Conservation (phyloP, 2,888 invertebrate genomes). For the Pandemis corylana region DNA sequence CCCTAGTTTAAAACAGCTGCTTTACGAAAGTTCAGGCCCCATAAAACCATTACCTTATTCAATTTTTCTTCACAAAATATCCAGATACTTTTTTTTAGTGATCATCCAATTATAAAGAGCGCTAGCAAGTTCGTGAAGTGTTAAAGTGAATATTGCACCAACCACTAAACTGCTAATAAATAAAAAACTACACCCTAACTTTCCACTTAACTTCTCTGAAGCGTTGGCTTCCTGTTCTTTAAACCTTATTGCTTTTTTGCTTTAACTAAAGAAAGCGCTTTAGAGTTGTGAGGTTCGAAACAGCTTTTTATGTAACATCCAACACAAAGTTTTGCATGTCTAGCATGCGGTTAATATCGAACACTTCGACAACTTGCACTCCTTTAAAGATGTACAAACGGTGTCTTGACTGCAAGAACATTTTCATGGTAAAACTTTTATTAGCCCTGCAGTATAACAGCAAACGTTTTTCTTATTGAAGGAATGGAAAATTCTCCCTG, state of each 20-base stretch:
- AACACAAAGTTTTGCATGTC: slow-evolving; percentile 56
- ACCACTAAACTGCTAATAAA: slow-evolving; percentile 68
- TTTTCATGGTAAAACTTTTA: background rate
- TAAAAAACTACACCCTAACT: slow-evolving; percentile 75
- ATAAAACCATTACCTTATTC: slow-evolving; percentile 71
- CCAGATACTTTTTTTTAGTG: slow-evolving; percentile 45
- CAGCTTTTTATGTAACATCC: slow-evolving; percentile 79
- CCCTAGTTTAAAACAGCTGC: slow-evolving; percentile 76
- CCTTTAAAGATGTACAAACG: background rate
- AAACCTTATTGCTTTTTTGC: slow-evolving; percentile 75
- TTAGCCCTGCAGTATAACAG: background rate
- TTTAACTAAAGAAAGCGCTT: slow-evolving; percentile 69
- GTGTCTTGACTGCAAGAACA: background rate
- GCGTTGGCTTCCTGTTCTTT: slow-evolving; percentile 82
- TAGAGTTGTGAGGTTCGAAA: slow-evolving; percentile 74
- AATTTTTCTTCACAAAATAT: slow-evolving; percentile 55
- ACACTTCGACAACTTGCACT: background rate
- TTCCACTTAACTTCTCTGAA: slow-evolving; percentile 80
- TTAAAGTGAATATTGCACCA: slow-evolving; percentile 59
- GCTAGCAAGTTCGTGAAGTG: slow-evolving; percentile 48
- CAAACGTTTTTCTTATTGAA: slow-evolving; percentile 3
- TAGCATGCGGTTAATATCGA: slow-evolving; percentile 25
- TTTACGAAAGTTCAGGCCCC: slow-evolving; percentile 70
- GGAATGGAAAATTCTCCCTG: slow-evolving; percentile 10
- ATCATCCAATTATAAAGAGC: slow-evolving; percentile 42